phyloP scores from a whole-genome alignment of 2,113 vertebrate species.

The Microtus pennsylvanicus region DNA sequence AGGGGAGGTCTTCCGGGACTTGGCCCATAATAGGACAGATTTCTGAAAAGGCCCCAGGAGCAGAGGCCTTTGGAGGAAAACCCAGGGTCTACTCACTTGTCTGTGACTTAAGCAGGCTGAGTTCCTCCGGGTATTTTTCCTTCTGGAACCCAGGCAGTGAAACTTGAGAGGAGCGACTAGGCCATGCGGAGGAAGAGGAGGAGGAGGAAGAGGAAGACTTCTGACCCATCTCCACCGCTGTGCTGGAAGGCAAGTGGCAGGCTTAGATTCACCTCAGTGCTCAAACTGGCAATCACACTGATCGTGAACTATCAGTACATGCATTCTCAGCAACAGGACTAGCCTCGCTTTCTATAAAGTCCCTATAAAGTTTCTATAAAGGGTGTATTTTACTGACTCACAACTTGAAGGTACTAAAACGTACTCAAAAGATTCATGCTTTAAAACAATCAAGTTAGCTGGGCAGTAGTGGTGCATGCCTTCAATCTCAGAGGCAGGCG shows the following conservation, averaged over 20 bases:
- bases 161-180: constrained; percentile 24
- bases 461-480: not conserved
- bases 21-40: not conserved
- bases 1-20: not conserved
- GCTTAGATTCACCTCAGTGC: not conserved
- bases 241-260: constrained; percentile 60
- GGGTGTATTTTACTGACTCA: not conserved
- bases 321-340: not conserved
- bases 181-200: constrained; percentile 4
- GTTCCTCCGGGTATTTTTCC: constrained; percentile 23
- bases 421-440: constrained; percentile 9
- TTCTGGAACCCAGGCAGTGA: not conserved
- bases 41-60: not conserved
- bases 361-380: not conserved
- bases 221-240: not conserved
- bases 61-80: not conserved
- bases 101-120: constrained; percentile 67
- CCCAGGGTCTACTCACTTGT: constrained; percentile 60
- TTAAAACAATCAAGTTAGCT: constrained; percentile 1
- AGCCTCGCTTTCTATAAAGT: not conserved
- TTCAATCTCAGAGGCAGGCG: not conserved
- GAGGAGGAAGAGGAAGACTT: constrained; percentile 20
- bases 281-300: not conserved
- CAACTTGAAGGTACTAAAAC: not conserved
- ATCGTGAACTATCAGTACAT: not conserved